phyloP scores from a whole-genome alignment of 2,888 invertebrate genomes.

The Monochamus alternatus region DNA sequence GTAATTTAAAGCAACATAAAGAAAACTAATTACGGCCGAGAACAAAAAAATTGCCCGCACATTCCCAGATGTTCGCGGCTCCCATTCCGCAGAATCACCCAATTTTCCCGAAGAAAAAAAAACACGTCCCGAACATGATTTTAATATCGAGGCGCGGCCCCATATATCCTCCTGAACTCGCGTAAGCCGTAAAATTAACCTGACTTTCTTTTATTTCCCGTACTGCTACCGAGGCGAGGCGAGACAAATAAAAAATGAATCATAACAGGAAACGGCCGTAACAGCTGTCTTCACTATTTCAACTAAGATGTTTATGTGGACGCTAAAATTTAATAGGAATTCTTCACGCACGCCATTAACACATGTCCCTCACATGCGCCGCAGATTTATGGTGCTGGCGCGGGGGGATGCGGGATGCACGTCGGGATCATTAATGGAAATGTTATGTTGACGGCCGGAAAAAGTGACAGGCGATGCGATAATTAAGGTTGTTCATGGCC shows the following conservation, averaged over 20 bases:
- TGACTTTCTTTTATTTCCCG: constrained; percentile 27
- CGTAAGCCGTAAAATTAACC: constrained; percentile 24
- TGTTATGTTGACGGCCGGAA: constrained; percentile 31
- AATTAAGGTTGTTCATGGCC: constrained; percentile 24
- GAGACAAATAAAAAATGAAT: constrained; percentile 54
- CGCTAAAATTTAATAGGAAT: constrained; percentile 59
- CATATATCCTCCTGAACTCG: constrained; percentile 2
- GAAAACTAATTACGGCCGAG: no score
- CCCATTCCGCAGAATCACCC: background rate
- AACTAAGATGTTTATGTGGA: constrained; percentile 60
- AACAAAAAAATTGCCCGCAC: background rate
- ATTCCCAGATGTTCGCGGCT: background rate
- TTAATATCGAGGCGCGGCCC: constrained; percentile 3
- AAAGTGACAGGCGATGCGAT: constrained; percentile 44
- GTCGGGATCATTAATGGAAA: constrained; percentile 42
- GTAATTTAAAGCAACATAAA: background rate
- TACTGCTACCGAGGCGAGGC: background rate
- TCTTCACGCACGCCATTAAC: constrained; percentile 41
- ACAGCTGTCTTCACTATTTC: constrained; percentile 59
- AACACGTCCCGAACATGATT: constrained; percentile 15
- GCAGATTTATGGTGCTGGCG: constrained; percentile 32
- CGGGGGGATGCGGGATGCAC: constrained; percentile 24
- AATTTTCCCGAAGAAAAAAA: background rate
- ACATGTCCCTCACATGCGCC: constrained; percentile 42
- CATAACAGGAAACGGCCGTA: constrained; percentile 60